A percentile compares a stretch with the other conserved stretches of the same genome.
These are phyloP conservation scores for Anguilla megastoma DNA, from an alignment of 2,797 vertebrate species.

Conservation along the genomic window DNA sequence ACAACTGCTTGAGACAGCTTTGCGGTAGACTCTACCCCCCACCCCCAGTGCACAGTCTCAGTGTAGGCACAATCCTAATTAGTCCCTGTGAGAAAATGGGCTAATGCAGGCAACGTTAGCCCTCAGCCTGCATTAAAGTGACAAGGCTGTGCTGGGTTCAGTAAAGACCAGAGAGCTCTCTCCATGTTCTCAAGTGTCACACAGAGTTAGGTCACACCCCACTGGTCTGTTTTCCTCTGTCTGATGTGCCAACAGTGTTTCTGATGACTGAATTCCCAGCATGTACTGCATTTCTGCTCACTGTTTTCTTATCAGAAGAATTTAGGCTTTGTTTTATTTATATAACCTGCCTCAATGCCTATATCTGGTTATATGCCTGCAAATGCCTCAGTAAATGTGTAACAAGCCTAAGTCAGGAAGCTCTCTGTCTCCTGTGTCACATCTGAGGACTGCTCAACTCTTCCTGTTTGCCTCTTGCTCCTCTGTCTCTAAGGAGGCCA, in stretches of 20 bases:
- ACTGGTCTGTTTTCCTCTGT: not conserved
- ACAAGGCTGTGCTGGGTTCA: not conserved
- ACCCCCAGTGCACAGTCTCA: not conserved
- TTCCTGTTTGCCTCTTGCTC: slow-evolving; percentile 8
- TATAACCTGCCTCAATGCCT: not conserved
- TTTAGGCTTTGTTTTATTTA: not conserved
- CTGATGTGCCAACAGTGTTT: not conserved
- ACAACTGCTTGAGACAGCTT: not conserved
- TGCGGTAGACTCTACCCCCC: not conserved
- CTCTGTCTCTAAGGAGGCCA: not conserved
- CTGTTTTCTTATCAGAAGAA: not conserved
- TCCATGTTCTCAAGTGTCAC: not conserved
- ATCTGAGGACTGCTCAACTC: not conserved
- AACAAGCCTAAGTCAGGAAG: not conserved
- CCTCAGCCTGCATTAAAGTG: not conserved
- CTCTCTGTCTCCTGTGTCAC: not conserved
- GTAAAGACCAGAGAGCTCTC: not conserved
- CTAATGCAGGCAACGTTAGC: not conserved
- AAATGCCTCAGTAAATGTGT: not conserved
- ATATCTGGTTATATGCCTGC: not conserved
- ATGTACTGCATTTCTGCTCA: not conserved
- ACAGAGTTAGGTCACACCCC: not conserved
- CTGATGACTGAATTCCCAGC: not conserved
- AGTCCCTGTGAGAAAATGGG: slow-evolving; percentile 5
- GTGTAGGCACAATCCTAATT: not conserved